A percentile compares a stretch with the other conserved stretches of the same genome.
These are phyloP conservation scores for Cacoxenus indagator DNA, from an alignment of 2,888 invertebrate genomes.

Conservation along the genomic window DNA sequence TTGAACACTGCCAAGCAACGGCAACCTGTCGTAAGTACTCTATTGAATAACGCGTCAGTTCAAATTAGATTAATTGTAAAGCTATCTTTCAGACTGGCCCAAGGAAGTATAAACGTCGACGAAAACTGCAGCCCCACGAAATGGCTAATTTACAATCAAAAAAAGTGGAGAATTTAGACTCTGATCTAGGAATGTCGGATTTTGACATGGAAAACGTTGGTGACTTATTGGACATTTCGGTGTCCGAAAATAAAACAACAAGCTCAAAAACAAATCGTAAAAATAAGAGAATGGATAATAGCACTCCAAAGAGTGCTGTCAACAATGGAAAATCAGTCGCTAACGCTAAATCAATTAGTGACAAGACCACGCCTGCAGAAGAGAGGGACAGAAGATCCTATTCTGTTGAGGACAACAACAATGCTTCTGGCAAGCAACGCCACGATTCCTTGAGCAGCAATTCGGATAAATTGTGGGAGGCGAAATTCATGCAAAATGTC, in stretches of 20 bases:
- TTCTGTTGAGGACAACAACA: conserved; percentile 22
- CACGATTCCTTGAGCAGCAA: conserved; percentile 52
- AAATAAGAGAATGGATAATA: conserved; percentile 31
- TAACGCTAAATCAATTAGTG: conserved; percentile 26
- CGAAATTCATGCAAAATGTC: conserved; percentile 57
- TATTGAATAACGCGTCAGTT: neutral
- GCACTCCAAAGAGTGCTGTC: conserved; percentile 20
- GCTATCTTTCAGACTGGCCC: conserved; percentile 76
- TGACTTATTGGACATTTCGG: conserved; percentile 65
- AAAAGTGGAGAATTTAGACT: conserved; percentile 57
- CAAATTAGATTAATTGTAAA: neutral
- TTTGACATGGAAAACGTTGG: conserved; percentile 70
- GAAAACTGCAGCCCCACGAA: conserved; percentile 80
- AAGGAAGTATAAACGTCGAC: conserved; percentile 84
- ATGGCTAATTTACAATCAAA: conserved; percentile 69
- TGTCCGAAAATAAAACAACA: conserved; percentile 32
- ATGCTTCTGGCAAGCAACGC: conserved; percentile 37
- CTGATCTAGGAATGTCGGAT: conserved; percentile 68
- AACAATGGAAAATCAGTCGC: conserved; percentile 22
- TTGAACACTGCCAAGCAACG: conserved; percentile 86
- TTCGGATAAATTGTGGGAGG: conserved; percentile 63
- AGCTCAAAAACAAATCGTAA: conserved; percentile 24
- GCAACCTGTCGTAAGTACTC: conserved; percentile 76
- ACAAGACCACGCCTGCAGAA: conserved; percentile 17
- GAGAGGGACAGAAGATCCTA: neutral